A percentile compares a stretch with the other conserved stretches of the same genome.
These are phyloP conservation scores for Semaprochilodus insignis DNA, from an alignment of 2,797 vertebrate species.

Conservation along the genomic window DNA sequence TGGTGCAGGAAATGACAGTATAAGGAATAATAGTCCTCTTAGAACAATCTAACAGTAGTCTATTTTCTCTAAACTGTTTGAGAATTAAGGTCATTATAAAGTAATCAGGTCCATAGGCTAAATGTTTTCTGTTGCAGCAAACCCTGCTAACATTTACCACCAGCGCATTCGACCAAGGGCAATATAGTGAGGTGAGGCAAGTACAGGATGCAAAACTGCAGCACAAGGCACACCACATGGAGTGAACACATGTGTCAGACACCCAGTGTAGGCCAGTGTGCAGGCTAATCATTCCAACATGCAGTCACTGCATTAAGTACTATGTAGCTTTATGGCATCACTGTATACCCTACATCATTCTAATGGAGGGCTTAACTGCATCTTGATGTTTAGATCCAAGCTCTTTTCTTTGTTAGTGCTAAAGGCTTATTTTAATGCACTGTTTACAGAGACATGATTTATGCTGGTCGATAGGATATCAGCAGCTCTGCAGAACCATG, in stretches of 20 bases:
- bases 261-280: conserved; percentile 63
- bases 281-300: conserved; percentile 61
- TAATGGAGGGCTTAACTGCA: not conserved
- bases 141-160: conserved; percentile 33
- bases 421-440: conserved; percentile 27
- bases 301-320: conserved; percentile 12
- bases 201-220: conserved; percentile 27
- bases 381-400: not conserved
- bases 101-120: conserved; percentile 15
- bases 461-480: not conserved
- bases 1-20: too few species aligned
- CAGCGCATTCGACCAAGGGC: conserved; percentile 38
- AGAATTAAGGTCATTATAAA: not conserved
- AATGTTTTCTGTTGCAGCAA: conserved; percentile 22
- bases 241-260: conserved; percentile 66
- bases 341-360: conserved; percentile 6
- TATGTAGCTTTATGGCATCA: conserved; percentile 13
- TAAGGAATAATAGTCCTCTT: not conserved
- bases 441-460: conserved; percentile 25
- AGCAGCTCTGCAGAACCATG: not conserved
- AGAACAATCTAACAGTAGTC: not conserved
- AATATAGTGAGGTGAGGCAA: conserved; percentile 15
- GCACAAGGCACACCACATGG: conserved; percentile 66
- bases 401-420: not conserved
- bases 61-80: conserved; percentile 3